These are phyloP conservation scores for Lissocephala sabroskyi DNA, from an alignment of 2,888 invertebrate species.

Conservation along the genomic window DNA sequence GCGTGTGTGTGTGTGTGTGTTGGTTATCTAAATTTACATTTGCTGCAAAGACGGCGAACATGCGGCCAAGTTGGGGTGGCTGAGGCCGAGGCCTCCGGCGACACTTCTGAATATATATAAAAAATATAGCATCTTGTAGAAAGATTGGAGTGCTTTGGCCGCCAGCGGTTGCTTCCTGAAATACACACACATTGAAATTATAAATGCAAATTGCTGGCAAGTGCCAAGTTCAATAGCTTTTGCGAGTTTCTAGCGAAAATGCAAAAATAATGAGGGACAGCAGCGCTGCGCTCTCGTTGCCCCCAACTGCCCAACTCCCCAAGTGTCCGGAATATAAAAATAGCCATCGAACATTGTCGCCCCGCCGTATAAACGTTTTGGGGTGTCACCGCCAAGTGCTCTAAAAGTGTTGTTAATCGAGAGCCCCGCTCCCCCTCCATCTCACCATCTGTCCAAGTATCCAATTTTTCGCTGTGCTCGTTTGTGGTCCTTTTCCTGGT, in stretches of 20 bases:
- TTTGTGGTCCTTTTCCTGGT: too few species aligned
- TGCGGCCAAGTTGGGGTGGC: not conserved
- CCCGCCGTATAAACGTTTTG: constrained; percentile 6
- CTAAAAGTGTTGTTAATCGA: constrained; percentile 52
- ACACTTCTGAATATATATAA: constrained; percentile 14
- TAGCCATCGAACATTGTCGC: constrained; percentile 25
- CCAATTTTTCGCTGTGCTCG: too few species aligned
- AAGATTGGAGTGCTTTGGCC: not conserved
- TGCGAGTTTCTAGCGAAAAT: constrained; percentile 4
- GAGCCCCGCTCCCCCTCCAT: constrained; percentile 33
- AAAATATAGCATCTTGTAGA: too few species aligned
- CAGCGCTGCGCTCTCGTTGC: constrained; percentile 17
- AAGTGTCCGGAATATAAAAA: constrained; percentile 30
- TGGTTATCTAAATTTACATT: constrained; percentile 47
- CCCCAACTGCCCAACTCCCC: constrained; percentile 19
- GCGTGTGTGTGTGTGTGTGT: too few species aligned
- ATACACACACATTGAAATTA: constrained; percentile 42
- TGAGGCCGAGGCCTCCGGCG: constrained; percentile 7
- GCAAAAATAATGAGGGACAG: constrained; percentile 46
- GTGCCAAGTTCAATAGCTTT: constrained; percentile 63
- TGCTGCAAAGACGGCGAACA: not conserved
- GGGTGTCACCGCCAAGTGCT: constrained; percentile 38
- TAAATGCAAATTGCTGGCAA: constrained; percentile 46
- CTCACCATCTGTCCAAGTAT: not conserved
- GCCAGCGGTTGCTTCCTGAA: not conserved